Evolutionary conservation across 2,113 vertebrate genomes (phyloP), one percentile per base, ranked within the genome.

Genomic region (Puffinus mauretanicus): DNA sequence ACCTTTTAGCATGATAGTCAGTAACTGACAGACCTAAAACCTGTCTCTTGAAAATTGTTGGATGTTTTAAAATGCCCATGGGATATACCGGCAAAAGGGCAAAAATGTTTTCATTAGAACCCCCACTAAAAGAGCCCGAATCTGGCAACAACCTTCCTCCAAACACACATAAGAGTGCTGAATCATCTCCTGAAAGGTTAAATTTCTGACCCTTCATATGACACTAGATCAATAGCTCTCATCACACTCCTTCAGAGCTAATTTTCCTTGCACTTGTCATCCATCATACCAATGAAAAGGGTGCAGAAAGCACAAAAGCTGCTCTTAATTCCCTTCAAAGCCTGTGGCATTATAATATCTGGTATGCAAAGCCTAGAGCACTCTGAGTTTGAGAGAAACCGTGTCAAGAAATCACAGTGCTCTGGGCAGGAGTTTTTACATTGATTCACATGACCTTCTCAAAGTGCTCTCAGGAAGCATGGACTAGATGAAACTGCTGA

Each of bases 251-350:
- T 57, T 64, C 64, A 46, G 88, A 61, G 40, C 51, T 36, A 10
- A 32, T 49, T 85, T 36, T 73, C 67, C 82, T 69, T 49, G 54
- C 8, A 20, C 69, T 73, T 85, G 60, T 25, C 75, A 42, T 10
- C 79, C 71, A 22, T 84, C 79, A 85, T 22, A 34, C 21, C 47
- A 10, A 5, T 21, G 54, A 65, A 57, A 71, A 88, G 60, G 60
- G 38, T 26, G 49, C 32, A 70, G 38, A 26, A 44, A 78, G 64
- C 86, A 93, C 83, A 89, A 95, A 94, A 73, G 86, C 38, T 24
- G 49, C 84, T 86, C 49, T 91, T 15, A 47, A 27, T 10, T 65
- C 76, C 83, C 34, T 64, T 20, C 49, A 34, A 26, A 65, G 83
- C 47, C 66, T 9, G 34, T n/a, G 57, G 32, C 38, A 5, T 10